Evolutionary conservation across 2,888 invertebrate species (phyloP), one percentile per base, ranked within the genome.

Genomic region (Drosophila acutilabella): DNA sequence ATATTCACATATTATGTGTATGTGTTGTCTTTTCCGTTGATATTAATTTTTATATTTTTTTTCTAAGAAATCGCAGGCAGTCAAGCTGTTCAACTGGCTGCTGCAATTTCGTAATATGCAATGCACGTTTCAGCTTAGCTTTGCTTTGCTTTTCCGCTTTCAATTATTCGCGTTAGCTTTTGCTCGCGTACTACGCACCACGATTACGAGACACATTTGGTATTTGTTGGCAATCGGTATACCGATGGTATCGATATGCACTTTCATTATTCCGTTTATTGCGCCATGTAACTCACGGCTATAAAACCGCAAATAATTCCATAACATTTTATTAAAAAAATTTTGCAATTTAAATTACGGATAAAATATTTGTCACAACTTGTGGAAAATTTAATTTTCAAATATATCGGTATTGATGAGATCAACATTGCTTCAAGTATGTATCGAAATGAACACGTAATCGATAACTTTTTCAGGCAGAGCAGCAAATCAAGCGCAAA

Each of bases 101-200:
- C 70, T 78, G 74, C 82, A 78, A 78, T 78, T 81, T 79, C 80
- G 80, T 79, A 74, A 81, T 66, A 74, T 74, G 54, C 70, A 78
- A 78, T 78, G 64, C 75, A 78, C 79, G 79, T 74, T 65, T 74
- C 44, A 69, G 64, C 60, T 73, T 74, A 68, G 60, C 74, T 74
- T 60, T 57, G 56, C 64, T 64, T 78, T 44, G 52, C 70, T 66
- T 70, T 57, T 74, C 59, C 65, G 75, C 75, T 74, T 69, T 53
- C 64, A 76, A 79, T 78, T 62, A 65, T 50, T 79, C 69, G 74
- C 68, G 74, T 78, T 52, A 68, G 74, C 79, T 73, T 72, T 64
- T 64, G 64, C 58, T 78, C 61, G 69, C 64, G 41, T 53, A 76
- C 75, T 76, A 78, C 79, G 79, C 75, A 78, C 78, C 36, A 68